Base-by-base conservation (phyloP, 2,888 invertebrate genomes). In the Enchytraeus crypticus region DNA sequence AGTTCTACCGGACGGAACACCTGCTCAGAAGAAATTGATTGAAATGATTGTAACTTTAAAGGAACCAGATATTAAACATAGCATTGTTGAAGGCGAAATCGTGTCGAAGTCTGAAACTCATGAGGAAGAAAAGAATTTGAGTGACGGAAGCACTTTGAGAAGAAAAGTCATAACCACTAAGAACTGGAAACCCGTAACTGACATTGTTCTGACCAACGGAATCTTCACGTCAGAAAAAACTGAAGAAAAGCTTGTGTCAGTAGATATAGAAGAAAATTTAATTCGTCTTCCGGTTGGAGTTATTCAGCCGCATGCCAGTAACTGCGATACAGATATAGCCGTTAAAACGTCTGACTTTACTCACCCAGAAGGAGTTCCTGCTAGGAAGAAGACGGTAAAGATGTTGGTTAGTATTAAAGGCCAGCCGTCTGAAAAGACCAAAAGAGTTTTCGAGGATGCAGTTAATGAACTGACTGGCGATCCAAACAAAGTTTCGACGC, bases 281-380 rank as follows among this genome's bases (percentile, higher is more conserved):
- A 45, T 57, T 43, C 57, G 46, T 27, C n/a, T 57, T 4, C 46
- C 57, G 21, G 46, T 45, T 26, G 57, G 57, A 18, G 57, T 57
- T 5, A 57, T 57, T n/a, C 45, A 57, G 32, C 57, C 57, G 8
- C 29, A 57, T 18, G 57, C 57, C 27, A 57, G 57, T 29, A 57
- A 57, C 46, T 57, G 57, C 30, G 57, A 57, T 21, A 43, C 57
- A 29, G 47, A 57, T 29, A 57, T 57, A 30, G 27, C 57, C 8
- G 43, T 57, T 29, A 32, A 46, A 14, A 57, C 27, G 26, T 57
- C 57, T 43, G 2, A 43, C 8, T 21, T 46, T n/a, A 29, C 30
- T n/a, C 57, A 46, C 18, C 46, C 57, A 5, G 57, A 57, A 46
- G 57, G 57, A 57, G 32, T 32, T 3, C 45, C 30, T 11, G 57